A percentile compares a stretch with the other conserved stretches of the same genome.
These are phyloP conservation scores for Subanguina moxae DNA, from an alignment of 1,140 invertebrate genomes.

Conservation along the genomic window DNA sequence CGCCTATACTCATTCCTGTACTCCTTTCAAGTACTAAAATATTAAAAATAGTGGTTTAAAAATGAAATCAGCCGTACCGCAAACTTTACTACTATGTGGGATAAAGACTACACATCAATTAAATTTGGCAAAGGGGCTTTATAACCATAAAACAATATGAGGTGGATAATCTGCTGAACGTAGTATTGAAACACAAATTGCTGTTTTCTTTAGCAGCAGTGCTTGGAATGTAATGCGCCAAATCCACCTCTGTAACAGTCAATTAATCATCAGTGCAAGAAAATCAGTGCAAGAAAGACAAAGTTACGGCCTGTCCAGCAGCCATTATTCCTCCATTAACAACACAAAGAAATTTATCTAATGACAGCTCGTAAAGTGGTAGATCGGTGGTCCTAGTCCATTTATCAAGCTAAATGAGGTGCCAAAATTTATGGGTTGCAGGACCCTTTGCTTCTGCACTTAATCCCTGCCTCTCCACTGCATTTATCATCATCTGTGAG, in stretches of 20 bases:
- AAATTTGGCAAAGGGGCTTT: too few species aligned
- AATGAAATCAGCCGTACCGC: too few species aligned
- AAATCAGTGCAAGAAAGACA: neutral
- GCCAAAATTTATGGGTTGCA: conserved; percentile 1
- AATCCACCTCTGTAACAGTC: neutral
- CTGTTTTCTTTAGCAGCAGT: too few species aligned
- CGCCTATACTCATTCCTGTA: too few species aligned
- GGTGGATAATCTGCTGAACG: too few species aligned
- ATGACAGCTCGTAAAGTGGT: conserved; percentile 4
- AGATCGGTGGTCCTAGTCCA: neutral
- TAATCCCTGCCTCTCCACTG: neutral
- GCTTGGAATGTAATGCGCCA: neutral
- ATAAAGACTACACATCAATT: too few species aligned
- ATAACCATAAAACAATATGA: too few species aligned
- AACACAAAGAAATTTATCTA: conserved; percentile 8
- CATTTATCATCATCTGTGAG: conserved; percentile 3
- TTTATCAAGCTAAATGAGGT: conserved; percentile 7
- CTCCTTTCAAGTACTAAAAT: too few species aligned
- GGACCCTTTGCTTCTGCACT: neutral
- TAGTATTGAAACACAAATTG: too few species aligned
- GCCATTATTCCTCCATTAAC: conserved; percentile 7
- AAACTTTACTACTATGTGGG: too few species aligned
- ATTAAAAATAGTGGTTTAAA: too few species aligned
- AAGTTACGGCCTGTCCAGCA: neutral
- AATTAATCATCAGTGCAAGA: neutral